A percentile compares a stretch with the other conserved stretches of the same genome.
These are phyloP conservation scores for Laupala kohalensis DNA, from an alignment of 1,140 invertebrate species.

Conservation along the genomic window DNA sequence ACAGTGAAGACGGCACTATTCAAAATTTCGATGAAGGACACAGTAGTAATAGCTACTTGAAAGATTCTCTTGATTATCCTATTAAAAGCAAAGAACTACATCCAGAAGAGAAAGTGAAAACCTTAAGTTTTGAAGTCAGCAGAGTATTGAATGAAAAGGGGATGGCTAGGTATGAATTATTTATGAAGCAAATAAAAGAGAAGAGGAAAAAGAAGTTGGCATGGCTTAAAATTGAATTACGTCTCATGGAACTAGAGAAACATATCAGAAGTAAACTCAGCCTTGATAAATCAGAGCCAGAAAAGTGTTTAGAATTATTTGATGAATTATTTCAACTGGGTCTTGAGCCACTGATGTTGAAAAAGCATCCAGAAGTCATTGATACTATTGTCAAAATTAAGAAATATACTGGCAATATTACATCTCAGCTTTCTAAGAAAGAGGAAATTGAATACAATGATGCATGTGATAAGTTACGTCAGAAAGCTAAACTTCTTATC, in stretches of 20 bases:
- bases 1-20: too few species aligned
- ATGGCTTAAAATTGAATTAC: conserved; percentile 51
- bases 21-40: too few species aligned
- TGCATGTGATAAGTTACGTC: background rate
- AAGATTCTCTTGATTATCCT: background rate
- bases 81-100: too few species aligned
- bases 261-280: conserved; percentile 56
- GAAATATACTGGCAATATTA: conserved; percentile 53
- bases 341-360: conserved; percentile 62
- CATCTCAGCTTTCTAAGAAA: background rate
- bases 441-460: background rate
- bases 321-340: conserved; percentile 47
- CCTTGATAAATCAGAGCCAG: conserved; percentile 47
- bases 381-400: conserved; percentile 47
- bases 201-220: background rate
- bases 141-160: background rate
- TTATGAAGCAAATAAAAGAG: background rate
- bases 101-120: background rate
- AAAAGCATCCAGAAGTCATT: conserved; percentile 72
- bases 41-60: background rate
- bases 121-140: background rate
- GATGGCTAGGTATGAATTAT: background rate
- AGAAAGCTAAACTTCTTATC: background rate
- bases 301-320: conserved; percentile 43
- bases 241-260: conserved; percentile 55